Evolutionary conservation across 2,888 invertebrate genomes (phyloP).

Genomic region (Athalia cordata): DNA sequence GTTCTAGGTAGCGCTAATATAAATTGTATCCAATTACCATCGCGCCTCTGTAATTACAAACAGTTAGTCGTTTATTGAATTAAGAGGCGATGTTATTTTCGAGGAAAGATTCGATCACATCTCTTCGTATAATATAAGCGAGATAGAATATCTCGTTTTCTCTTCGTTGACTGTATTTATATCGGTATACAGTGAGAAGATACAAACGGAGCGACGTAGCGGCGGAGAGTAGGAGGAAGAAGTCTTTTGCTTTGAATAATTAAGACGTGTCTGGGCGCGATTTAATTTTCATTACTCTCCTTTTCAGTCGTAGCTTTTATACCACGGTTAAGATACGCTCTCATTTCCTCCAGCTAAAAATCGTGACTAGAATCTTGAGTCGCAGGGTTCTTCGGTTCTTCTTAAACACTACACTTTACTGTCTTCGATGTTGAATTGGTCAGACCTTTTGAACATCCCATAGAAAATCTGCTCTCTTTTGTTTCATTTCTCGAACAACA

Average conservation of each 20-base stretch:
- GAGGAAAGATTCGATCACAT: constrained; percentile 18
- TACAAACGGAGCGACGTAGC: too few species aligned
- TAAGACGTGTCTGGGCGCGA: constrained; percentile 40
- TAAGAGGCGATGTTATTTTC: constrained; percentile 31
- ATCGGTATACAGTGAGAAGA: too few species aligned
- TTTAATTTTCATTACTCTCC: constrained; percentile 41
- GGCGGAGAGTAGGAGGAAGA: too few species aligned
- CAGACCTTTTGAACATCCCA: too few species aligned
- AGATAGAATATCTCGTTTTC: not conserved
- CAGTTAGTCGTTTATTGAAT: constrained; percentile 33
- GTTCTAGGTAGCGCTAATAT: not conserved
- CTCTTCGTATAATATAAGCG: not conserved
- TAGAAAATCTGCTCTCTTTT: too few species aligned
- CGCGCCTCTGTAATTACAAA: constrained; percentile 36
- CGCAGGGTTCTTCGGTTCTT: not conserved
- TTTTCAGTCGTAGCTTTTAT: constrained; percentile 25
- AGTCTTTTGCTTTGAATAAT: constrained; percentile 29
- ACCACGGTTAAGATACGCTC: constrained; percentile 32
- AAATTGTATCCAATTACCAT: constrained; percentile 42
- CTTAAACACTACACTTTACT: too few species aligned
- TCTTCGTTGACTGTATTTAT: too few species aligned
- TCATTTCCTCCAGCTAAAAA: constrained; percentile 11
- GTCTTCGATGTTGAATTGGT: too few species aligned
- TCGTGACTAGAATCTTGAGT: not conserved
- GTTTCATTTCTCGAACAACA: too few species aligned